Evolutionary conservation across 2,888 invertebrate species (phyloP), one percentile per base, ranked within the genome.

Genomic region (Chrysomela aeneicollis): DNA sequence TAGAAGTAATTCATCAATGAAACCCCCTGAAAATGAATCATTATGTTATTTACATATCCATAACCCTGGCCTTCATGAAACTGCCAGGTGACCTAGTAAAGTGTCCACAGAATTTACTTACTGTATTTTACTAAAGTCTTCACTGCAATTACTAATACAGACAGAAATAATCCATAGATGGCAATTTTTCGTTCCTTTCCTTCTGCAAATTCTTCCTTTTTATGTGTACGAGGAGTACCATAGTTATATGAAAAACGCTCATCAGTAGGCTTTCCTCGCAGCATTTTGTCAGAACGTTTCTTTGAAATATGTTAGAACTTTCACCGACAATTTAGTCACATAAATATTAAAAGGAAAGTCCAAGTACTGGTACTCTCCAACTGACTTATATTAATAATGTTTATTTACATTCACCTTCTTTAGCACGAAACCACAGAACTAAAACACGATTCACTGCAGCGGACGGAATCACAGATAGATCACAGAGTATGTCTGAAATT

Each of bases 121-220:
- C 82, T 71, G 70, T 82, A 74, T 42, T 63, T 70, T 35, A 64
- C 70, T 47, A 75, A 76, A 51, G 80, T 35, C 73, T 82, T 82
- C 32, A 67, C 68, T 49, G 71, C 59, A 47, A 82, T 71, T 50
- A 82, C 72, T 51, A 75, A 42, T 12, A 81, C 66, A 10, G 81
- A 81, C 35, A 80, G 59, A 59, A 79, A 64, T 50, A 80, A 68
- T 46, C 80, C 82, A 63, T 71, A 74, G 52, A 77, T 50, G n/a
- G 78, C 81, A 50, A 80, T 73, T 72, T 71, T 78, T 75, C 77
- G 74, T 73, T 82, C 82, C 70, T 73, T 78, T 53, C 77, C 60
- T 60, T 74, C 66, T 1, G 71, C 63, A 32, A 42, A 51, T 35
- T 75, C 70, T 61, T 69, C 63, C 37, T 63, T 59, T 55, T 69